Base-by-base conservation (phyloP, 2,797 vertebrate genomes). In the Protosalanx chinensis region DNA sequence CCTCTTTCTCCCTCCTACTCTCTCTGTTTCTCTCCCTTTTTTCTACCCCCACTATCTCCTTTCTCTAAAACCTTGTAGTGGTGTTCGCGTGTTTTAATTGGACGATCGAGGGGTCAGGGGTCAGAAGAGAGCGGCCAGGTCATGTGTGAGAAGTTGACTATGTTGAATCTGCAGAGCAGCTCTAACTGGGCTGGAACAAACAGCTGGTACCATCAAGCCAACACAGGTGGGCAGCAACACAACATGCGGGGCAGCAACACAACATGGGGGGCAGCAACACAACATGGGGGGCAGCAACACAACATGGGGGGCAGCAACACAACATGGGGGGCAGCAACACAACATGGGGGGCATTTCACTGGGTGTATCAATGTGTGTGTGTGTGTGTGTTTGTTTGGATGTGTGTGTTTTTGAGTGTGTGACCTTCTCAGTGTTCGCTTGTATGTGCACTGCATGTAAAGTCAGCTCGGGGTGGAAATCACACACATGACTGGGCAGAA, bases 81-180 rank as follows among this genome's bases (percentile, higher is more conserved):
- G 23, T 32, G 41, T 18, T 51, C 27, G 10, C 29, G 23, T 18
- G 46, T 16, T 32, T 15, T 32, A 2, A 51, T 67, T 66, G 72
- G 62, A 72, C 67, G 33, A 67, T 46, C 41, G 53, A 64, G 67
- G 66, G 32, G 64, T 15, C 67, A 57, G 74, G 49, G 67, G 37
- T 53, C 35, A 12, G 59, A 69, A 41, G 46, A 35, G 37, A 64
- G 20, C 3, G 41, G 27, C 30, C 1, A 80, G 80, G 85, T 86
- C 62, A 86, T 85, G 83, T 85, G 87, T 74, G 83, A 89, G 57
- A 86, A 88, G 70, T 79, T 83, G 74, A 84, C 75, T 74, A 91
- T 91, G 90, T 74, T 91, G 75, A 91, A 91, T 72, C 83, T 90
- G 71, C 88, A 90, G 77, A 88, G 80, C 67, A 62, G 72, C 27